phyloP scores from a whole-genome alignment of 2,797 vertebrate genomes.

The Cryptoprocta ferox region DNA sequence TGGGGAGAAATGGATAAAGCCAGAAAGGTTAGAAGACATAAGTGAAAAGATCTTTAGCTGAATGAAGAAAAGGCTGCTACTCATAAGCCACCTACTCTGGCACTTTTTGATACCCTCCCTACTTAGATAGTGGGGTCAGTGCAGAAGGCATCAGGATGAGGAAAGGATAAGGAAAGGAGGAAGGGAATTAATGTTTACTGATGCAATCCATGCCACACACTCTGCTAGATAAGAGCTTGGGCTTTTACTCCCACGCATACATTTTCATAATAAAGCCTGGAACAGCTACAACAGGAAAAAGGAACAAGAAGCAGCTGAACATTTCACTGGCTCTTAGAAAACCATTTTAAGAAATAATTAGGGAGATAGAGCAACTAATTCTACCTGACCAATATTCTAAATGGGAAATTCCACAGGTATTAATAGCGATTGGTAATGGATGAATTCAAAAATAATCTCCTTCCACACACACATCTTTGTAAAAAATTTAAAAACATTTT shows the following conservation, averaged over 20 bases:
- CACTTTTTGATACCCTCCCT: background rate
- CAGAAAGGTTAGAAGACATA: background rate
- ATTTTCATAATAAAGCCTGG: constrained; percentile 42
- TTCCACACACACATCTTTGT: background rate
- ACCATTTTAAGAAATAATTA: constrained; percentile 54
- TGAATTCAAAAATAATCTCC: background rate
- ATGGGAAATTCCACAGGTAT: constrained; percentile 27
- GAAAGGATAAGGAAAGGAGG: background rate
- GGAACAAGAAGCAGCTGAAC: background rate
- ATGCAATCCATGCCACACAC: background rate
- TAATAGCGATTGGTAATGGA: background rate
- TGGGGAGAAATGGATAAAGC: background rate
- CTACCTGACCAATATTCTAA: background rate
- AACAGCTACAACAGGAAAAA: constrained; percentile 28
- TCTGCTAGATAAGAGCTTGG: background rate
- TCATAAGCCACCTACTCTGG: background rate
- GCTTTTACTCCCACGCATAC: background rate
- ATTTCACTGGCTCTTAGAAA: constrained; percentile 49
- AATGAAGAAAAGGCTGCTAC: background rate
- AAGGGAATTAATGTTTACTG: background rate
- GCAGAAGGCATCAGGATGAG: background rate
- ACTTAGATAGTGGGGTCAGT: background rate
- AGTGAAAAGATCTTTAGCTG: background rate
- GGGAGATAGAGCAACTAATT: background rate
- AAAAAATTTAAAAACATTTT: background rate